These are phyloP conservation scores for Halictus ligatus DNA, from an alignment of 2,888 invertebrate species.

Conservation along the genomic window DNA sequence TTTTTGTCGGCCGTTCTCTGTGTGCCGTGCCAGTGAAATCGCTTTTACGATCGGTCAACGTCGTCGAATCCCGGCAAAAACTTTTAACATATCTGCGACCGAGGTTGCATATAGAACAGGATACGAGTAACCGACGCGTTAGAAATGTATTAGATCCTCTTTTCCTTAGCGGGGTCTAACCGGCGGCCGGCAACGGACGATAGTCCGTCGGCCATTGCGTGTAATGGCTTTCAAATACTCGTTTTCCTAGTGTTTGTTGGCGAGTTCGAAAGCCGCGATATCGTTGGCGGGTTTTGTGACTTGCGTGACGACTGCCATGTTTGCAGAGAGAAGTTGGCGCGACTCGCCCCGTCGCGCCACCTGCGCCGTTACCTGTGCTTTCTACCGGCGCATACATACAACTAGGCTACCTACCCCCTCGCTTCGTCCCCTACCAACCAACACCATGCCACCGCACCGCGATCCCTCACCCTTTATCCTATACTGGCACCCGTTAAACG, in stretches of 20 bases:
- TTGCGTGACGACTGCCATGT: constrained; percentile 83
- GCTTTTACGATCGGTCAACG: constrained; percentile 44
- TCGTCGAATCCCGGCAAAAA: constrained; percentile 29
- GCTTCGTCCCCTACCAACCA: constrained; percentile 25
- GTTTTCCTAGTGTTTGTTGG: constrained; percentile 53
- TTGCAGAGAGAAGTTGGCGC: constrained; percentile 73
- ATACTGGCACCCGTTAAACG: constrained; percentile 53
- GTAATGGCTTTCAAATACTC: constrained; percentile 57
- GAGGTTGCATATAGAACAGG: not conserved
- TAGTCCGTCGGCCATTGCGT: constrained; percentile 42
- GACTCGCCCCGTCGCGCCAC: constrained; percentile 69
- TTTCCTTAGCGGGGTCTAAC: constrained; percentile 10
- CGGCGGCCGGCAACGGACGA: constrained; percentile 21
- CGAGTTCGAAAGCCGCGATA: constrained; percentile 68
- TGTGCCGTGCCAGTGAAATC: constrained; percentile 47
- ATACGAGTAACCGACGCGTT: not conserved
- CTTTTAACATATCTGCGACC: constrained; percentile 9
- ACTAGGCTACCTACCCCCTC: constrained; percentile 8
- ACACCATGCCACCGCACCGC: constrained; percentile 22
- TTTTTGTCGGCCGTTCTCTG: constrained; percentile 28
- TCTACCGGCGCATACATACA: constrained; percentile 41
- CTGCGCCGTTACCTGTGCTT: constrained; percentile 61
- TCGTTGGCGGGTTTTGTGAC: constrained; percentile 71
- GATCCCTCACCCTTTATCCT: constrained; percentile 31
- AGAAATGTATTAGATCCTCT: constrained; percentile 4